These are phyloP conservation scores for Eretmochelys imbricata DNA, from an alignment of 2,113 vertebrate species.

Conservation along the genomic window DNA sequence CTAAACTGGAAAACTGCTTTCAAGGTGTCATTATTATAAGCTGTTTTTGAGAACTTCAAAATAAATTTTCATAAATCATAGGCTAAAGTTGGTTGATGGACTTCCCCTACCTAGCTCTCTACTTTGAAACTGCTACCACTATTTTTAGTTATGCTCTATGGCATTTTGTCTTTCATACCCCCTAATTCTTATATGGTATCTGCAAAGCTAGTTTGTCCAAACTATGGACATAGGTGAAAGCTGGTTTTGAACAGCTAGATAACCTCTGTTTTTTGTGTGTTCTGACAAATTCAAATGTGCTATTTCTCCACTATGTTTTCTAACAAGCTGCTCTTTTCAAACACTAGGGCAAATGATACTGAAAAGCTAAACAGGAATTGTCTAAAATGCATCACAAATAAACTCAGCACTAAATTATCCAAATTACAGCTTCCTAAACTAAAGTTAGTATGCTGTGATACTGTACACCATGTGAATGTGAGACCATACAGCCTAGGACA, in stretches of 20 bases:
- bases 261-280: neutral
- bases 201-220: neutral
- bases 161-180: neutral
- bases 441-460: neutral
- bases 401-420: neutral
- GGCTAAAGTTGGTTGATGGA: neutral
- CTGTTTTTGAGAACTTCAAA: neutral
- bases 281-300: neutral
- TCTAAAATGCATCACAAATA: neutral
- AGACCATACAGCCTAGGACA: neutral
- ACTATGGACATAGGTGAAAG: neutral
- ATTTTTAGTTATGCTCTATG: neutral
- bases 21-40: neutral
- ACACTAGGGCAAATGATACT: neutral
- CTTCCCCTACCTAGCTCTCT: neutral
- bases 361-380: neutral
- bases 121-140: neutral
- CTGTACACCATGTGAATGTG: neutral
- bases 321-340: neutral
- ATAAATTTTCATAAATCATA: neutral
- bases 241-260: neutral
- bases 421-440: neutral
- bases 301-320: neutral
- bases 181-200: neutral
- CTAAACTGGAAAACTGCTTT: neutral